Percentiles rank a stretch among this genome's conserved stretches.
Evolutionary conservation across 2,888 invertebrate genomes (phyloP).

Genomic region (Pachydiplax longipennis): DNA sequence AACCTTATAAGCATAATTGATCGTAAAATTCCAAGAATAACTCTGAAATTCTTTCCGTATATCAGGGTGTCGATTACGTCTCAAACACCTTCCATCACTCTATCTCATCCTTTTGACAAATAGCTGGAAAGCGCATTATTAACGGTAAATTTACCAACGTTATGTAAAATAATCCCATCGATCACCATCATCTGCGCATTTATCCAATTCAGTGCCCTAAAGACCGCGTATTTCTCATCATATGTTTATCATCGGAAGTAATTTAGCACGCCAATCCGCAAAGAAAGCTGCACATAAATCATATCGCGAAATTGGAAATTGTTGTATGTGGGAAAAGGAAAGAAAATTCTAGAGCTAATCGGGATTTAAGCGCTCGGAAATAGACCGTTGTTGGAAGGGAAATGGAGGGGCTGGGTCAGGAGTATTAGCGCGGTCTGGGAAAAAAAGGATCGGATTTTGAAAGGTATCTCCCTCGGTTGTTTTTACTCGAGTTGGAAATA

Average conservation of each 20-base stretch:
- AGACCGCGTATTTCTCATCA: too few species aligned
- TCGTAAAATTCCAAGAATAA: too few species aligned
- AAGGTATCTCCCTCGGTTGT: neutral
- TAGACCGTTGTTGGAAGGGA: neutral
- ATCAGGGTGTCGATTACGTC: too few species aligned
- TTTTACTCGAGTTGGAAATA: neutral
- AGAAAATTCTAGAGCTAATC: neutral
- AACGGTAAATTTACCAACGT: too few species aligned
- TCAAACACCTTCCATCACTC: too few species aligned
- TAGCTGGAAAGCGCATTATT: too few species aligned
- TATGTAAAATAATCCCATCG: too few species aligned
- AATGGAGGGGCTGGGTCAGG: neutral
- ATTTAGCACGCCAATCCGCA: neutral
- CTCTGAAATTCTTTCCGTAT: too few species aligned
- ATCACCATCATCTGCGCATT: too few species aligned
- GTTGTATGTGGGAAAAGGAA: neutral
- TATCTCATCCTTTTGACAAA: too few species aligned
- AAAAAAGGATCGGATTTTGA: neutral
- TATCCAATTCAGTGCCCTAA: too few species aligned
- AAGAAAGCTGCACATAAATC: neutral
- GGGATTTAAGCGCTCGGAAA: neutral
- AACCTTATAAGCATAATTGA: too few species aligned
- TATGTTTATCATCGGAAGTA: neutral
- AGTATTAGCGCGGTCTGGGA: neutral
- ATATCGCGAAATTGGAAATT: slow-evolving; percentile 8